Evolutionary conservation across 35 echinoderm and acorn worm genomes (phyloP), one percentile per base, ranked within the genome.

Genomic region (Ptychodera flava): DNA sequence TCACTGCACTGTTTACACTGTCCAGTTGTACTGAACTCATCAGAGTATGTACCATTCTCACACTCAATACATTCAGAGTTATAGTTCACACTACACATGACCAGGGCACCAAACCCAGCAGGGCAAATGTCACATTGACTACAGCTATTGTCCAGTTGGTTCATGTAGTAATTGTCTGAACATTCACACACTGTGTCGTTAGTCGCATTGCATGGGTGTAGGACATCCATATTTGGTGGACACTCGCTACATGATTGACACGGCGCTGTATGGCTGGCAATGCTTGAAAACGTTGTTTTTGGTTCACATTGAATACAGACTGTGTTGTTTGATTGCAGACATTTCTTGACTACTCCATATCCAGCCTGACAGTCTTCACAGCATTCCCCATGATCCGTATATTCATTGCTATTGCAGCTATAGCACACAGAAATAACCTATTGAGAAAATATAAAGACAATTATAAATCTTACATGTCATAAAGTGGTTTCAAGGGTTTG

Each of bases 111-210:
- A 37, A 85, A 99, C 22, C 96, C 96, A 30, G 90, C 88, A 14
- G 91, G 90, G 45, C 96, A 99, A 0, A 94, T 88, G 31, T 89
- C 90, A 33, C 96, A 99, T 85, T 99, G 96, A 33, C 96, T 92
- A 36, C 92, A 99, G 0, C 85, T 53, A 28, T 16, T 29, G 30
- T 89, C 89, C 1, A 37, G 87, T 37, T 28, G 14, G 34, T 84
- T 91, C 30, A 85, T 80, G 76, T 88, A 99, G 33, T 92, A 93
- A 30, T 89, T 82, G 31, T 31, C 85, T 79, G 81, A 85, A 36
- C 96, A 99, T 0, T 93, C 88, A 75, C 95, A 97, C 10, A 38
- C 35, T 0, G 95, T 91, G 78, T 97, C 92, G 30, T 97, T 91
- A 16, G 91, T 91, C 14, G 37, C 45, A 37, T 93, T 93, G 38